These are phyloP conservation scores for Amphipoea lucens DNA, from an alignment of 2,888 invertebrate genomes.

Conservation along the genomic window DNA sequence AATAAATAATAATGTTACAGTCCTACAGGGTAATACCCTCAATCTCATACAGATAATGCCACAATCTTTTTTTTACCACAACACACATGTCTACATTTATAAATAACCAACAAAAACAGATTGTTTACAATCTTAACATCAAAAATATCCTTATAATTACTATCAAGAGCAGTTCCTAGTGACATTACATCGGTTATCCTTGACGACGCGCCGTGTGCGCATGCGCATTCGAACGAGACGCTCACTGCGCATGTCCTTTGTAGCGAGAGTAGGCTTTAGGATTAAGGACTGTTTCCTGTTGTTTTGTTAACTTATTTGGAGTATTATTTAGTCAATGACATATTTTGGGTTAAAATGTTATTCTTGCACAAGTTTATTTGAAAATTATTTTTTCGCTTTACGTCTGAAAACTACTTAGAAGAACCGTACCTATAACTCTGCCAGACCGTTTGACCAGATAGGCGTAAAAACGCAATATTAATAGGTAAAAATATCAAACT, in stretches of 20 bases:
- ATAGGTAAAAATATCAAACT: not conserved
- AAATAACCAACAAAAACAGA: not conserved
- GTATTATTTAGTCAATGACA: not conserved
- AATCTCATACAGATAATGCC: not conserved
- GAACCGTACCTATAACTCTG: not conserved
- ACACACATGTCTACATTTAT: not conserved
- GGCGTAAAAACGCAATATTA: not conserved
- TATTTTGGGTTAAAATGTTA: not conserved
- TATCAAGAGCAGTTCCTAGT: constrained; percentile 49
- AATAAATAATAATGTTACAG: too few relatives aligned
- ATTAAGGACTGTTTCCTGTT: constrained; percentile 28
- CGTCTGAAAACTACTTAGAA: not conserved
- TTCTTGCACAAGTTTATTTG: not conserved
- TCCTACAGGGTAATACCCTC: not conserved
- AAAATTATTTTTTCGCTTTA: not conserved
- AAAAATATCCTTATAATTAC: constrained; percentile 38
- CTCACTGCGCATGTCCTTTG: constrained; percentile 52
- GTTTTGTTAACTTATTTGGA: not conserved
- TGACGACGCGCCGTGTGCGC: constrained; percentile 47
- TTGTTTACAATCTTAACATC: constrained; percentile 21
- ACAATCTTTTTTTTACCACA: not conserved
- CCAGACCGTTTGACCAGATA: too few relatives aligned
- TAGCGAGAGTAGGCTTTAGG: constrained; percentile 13
- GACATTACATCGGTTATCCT: constrained; percentile 57
- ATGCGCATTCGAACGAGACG: constrained; percentile 31